Evolutionary conservation across 30 jellyfish, hydroid and myxozoan species (phyloP).

Genomic region (Chrysaora quinquecirrha): DNA sequence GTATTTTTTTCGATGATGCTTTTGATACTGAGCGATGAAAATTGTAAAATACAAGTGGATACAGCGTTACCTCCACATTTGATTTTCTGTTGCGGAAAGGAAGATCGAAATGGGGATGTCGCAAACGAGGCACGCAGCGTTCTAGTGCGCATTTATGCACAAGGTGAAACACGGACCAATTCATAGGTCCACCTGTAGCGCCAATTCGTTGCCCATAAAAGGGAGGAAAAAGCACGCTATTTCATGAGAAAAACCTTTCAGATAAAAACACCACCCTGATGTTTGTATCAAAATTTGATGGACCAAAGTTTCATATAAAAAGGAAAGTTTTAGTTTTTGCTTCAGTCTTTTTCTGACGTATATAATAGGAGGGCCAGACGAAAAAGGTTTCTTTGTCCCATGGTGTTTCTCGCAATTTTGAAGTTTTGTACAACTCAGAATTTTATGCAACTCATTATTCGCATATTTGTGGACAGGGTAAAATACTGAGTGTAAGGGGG

Average conservation of each 20-base stretch:
- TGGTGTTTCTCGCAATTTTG: too few relatives aligned
- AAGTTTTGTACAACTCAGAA: too few relatives aligned
- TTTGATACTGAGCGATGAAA: neutral
- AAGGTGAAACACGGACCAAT: slow-evolving; percentile 28
- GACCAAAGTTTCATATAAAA: too few relatives aligned
- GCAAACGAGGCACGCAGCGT: slow-evolving; percentile 91
- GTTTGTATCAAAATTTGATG: neutral
- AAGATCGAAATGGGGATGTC: slow-evolving; percentile 37
- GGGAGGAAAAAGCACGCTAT: neutral
- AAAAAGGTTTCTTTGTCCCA: too few relatives aligned
- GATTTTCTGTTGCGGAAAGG: slow-evolving; percentile 28
- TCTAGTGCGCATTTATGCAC: slow-evolving; percentile 40
- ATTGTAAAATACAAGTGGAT: slow-evolving; percentile 1
- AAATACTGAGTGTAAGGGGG: too few relatives aligned
- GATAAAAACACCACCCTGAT: neutral
- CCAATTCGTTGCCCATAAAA: neutral
- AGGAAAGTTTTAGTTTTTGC: too few relatives aligned
- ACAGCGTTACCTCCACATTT: slow-evolving; percentile 37
- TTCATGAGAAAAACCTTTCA: neutral
- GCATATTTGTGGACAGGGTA: too few relatives aligned
- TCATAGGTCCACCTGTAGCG: neutral
- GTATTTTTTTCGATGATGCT: neutral
- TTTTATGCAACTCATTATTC: too few relatives aligned
- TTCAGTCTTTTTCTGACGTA: too few relatives aligned
- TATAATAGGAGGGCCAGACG: too few relatives aligned